Conservation (phyloP, 2,113 vertebrate genomes). For the Corythornis vintsioides region DNA sequence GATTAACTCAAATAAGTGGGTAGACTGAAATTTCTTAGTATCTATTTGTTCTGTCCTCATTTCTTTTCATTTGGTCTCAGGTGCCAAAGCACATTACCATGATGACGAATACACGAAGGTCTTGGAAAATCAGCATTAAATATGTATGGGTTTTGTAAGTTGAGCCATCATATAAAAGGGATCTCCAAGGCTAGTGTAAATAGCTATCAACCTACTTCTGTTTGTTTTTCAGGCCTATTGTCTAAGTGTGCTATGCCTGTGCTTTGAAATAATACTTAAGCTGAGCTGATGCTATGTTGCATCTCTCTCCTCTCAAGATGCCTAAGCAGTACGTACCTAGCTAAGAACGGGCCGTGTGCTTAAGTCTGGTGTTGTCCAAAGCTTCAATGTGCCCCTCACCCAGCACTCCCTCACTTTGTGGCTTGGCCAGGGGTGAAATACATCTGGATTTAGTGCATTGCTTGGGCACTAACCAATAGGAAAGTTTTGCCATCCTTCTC, state of each 20-base stretch:
- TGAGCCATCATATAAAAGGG: constrained; percentile 49
- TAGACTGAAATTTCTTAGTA: constrained; percentile 13
- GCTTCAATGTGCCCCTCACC: neutral
- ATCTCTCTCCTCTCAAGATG: neutral
- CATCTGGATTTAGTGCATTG: neutral
- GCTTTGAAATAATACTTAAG: constrained; percentile 40
- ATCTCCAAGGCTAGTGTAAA: constrained; percentile 67
- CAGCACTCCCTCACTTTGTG: neutral
- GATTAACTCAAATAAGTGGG: constrained; percentile 49
- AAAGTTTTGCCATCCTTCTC: neutral
- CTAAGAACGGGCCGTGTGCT: neutral
- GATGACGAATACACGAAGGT: neutral
- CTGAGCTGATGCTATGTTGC: constrained; percentile 27
- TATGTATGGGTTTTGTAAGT: constrained; percentile 66
- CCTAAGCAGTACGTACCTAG: neutral
- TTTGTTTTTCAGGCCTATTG: constrained; percentile 71
- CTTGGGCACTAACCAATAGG: neutral
- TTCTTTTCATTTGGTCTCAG: constrained; percentile 41
- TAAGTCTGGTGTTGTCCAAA: neutral
- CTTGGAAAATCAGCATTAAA: constrained; percentile 61
- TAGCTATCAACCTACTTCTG: constrained; percentile 51
- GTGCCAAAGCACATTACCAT: constrained; percentile 19
- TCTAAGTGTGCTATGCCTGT: constrained; percentile 29
- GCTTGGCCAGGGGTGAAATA: neutral
- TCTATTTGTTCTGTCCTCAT: constrained; percentile 33